Evolutionary conservation across 2,113 vertebrate genomes (phyloP).

Genomic region (Pavo muticus): DNA sequence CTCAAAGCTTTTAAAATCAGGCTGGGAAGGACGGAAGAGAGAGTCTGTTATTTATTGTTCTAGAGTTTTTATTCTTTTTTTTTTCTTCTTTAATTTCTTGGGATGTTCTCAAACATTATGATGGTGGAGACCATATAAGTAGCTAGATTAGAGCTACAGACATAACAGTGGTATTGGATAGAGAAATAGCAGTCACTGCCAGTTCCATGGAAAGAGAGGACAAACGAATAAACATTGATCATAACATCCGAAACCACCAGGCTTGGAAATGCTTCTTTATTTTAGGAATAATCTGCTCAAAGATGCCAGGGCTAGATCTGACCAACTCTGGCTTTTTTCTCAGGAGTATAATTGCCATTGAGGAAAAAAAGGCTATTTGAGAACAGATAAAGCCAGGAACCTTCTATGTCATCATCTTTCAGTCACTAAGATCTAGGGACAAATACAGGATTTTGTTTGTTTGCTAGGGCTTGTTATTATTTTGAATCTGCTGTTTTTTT

Average conservation of each 20-base stretch:
- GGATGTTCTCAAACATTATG: background rate
- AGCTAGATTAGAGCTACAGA: constrained; percentile 43
- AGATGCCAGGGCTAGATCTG: constrained; percentile 2
- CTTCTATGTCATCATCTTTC: background rate
- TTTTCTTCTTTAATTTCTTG: background rate
- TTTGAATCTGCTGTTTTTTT: constrained; percentile 21
- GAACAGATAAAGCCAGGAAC: background rate
- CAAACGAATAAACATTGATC: constrained; percentile 7
- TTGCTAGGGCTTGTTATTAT: background rate
- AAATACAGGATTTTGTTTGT: background rate
- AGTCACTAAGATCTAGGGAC: background rate
- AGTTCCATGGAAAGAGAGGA: constrained; percentile 44
- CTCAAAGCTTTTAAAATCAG: background rate
- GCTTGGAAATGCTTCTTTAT: constrained; percentile 58
- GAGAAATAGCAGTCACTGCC: constrained; percentile 31
- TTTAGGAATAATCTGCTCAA: constrained; percentile 48
- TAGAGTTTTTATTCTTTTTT: background rate
- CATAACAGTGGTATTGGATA: constrained; percentile 46
- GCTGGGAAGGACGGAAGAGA: background rate
- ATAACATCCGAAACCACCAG: constrained; percentile 44
- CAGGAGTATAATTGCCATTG: background rate
- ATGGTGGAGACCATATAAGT: constrained; percentile 20
- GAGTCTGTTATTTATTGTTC: constrained; percentile 24
- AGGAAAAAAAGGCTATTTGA: constrained; percentile 12
- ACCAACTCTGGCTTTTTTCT: constrained; percentile 20